phyloP scores from a whole-genome alignment of 2,888 invertebrate species.

The Geotrupes spiniger region DNA sequence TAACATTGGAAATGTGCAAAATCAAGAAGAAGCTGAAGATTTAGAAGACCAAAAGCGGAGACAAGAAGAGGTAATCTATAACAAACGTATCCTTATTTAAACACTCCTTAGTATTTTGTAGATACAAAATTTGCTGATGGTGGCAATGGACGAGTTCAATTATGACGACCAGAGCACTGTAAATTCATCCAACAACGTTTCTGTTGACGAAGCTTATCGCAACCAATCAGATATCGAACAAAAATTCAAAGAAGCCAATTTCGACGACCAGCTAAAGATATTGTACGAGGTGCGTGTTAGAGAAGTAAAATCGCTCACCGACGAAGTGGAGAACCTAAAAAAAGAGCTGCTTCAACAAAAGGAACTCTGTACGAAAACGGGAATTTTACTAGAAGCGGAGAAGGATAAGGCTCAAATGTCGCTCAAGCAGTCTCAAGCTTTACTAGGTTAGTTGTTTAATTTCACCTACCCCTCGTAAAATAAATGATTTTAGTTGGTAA shows the following conservation, averaged over 20 bases:
- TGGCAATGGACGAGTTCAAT: slow-evolving; percentile 34
- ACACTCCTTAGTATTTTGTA: slow-evolving; percentile 14
- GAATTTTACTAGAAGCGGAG: slow-evolving; percentile 28
- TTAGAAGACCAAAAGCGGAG: slow-evolving; percentile 31
- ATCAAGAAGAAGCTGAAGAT: slow-evolving; percentile 34
- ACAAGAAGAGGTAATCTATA: slow-evolving; percentile 30
- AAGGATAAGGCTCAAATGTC: slow-evolving; percentile 28
- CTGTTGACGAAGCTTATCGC: slow-evolving; percentile 11
- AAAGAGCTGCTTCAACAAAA: slow-evolving; percentile 22
- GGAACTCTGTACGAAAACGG: slow-evolving; percentile 21
- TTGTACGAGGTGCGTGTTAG: slow-evolving; percentile 32
- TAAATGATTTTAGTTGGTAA: slow-evolving; percentile 23
- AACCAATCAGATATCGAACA: slow-evolving; percentile 18
- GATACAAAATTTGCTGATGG: slow-evolving; percentile 31
- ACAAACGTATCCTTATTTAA: neutral
- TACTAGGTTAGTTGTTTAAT: slow-evolving; percentile 26
- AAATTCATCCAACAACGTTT: slow-evolving; percentile 30
- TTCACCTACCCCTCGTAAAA: neutral
- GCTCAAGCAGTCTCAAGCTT: slow-evolving; percentile 29
- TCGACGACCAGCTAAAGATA: slow-evolving; percentile 32
- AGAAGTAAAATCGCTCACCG: slow-evolving; percentile 29
- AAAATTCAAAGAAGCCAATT: slow-evolving; percentile 25
- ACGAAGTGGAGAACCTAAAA: slow-evolving; percentile 26
- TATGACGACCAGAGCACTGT: slow-evolving; percentile 33
- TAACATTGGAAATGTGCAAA: slow-evolving; percentile 28